Percentiles rank a stretch among this genome's conserved stretches.
These are phyloP conservation scores for Morelia viridis DNA, from an alignment of 2,797 vertebrate species.

Conservation along the genomic window DNA sequence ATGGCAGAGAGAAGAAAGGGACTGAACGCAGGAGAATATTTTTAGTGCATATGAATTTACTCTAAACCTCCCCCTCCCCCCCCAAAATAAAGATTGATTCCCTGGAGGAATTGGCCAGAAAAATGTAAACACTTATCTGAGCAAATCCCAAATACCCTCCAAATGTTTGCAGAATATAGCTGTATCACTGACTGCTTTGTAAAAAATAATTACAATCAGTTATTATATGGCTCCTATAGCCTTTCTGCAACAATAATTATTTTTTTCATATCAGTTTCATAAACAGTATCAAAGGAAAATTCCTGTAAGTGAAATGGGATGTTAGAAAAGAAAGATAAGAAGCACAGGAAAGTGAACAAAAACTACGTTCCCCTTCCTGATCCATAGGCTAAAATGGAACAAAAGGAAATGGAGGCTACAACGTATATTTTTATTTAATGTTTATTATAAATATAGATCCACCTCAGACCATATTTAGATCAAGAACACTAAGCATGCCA, in stretches of 20 bases:
- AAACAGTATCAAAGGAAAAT: constrained; percentile 5
- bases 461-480: not conserved
- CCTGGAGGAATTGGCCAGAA: not conserved
- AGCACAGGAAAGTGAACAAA: not conserved
- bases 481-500: not conserved
- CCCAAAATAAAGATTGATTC: not conserved
- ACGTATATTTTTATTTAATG: not conserved
- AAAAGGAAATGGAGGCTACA: not conserved
- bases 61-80: no score
- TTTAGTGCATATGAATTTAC: not conserved
- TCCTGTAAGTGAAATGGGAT: not conserved
- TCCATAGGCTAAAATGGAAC: not conserved
- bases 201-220: not conserved
- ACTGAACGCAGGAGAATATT: not conserved
- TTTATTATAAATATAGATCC: not conserved
- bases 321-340: constrained; percentile 1
- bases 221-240: not conserved
- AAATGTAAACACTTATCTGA: not conserved
- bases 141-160: not conserved
- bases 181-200: not conserved
- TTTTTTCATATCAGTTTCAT: not conserved
- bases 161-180: constrained; percentile 4
- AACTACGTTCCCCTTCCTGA: not conserved
- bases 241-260: not conserved
- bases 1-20: not conserved